Conservation (phyloP, 2,888 invertebrate species). For the Lasioglossum pauxillum region DNA sequence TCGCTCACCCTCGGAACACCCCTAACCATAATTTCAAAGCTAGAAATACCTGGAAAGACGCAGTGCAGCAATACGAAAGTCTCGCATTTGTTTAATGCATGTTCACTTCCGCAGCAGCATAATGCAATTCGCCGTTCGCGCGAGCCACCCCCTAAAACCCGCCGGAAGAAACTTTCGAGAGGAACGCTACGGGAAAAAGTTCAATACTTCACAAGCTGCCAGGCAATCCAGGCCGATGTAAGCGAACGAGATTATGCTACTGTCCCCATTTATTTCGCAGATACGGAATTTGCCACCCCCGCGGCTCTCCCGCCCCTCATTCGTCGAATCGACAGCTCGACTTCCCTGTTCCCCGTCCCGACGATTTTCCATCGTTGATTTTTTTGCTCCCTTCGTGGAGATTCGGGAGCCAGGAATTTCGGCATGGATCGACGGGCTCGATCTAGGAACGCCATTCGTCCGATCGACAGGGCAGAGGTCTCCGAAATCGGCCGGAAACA, state of each 20-base stretch:
- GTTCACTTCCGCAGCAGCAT: background rate
- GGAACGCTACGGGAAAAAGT: slow-evolving; percentile 15
- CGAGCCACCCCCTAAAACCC: background rate
- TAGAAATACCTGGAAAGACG: background rate
- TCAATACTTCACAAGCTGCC: slow-evolving; percentile 36
- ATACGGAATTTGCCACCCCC: slow-evolving; percentile 55
- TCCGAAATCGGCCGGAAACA: slow-evolving; percentile 1
- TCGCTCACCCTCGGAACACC: background rate
- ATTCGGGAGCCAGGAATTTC: background rate
- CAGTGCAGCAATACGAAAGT: background rate
- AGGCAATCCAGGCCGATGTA: slow-evolving; percentile 16
- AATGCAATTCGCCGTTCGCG: slow-evolving; percentile 4
- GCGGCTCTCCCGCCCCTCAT: slow-evolving; percentile 38
- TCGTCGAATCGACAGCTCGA: slow-evolving; percentile 62
- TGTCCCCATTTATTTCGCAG: slow-evolving; percentile 63
- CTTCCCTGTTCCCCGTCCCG: background rate
- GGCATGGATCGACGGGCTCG: background rate
- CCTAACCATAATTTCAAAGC: background rate
- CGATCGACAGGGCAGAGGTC: background rate
- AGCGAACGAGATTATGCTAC: slow-evolving; percentile 56
- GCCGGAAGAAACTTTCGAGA: slow-evolving; percentile 13
- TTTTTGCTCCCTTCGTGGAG: background rate
- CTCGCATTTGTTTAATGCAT: background rate
- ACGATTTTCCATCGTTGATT: background rate
- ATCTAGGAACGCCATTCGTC: background rate